These are phyloP conservation scores for Amphipoea lucens DNA, from an alignment of 2,888 invertebrate species.

Conservation along the genomic window DNA sequence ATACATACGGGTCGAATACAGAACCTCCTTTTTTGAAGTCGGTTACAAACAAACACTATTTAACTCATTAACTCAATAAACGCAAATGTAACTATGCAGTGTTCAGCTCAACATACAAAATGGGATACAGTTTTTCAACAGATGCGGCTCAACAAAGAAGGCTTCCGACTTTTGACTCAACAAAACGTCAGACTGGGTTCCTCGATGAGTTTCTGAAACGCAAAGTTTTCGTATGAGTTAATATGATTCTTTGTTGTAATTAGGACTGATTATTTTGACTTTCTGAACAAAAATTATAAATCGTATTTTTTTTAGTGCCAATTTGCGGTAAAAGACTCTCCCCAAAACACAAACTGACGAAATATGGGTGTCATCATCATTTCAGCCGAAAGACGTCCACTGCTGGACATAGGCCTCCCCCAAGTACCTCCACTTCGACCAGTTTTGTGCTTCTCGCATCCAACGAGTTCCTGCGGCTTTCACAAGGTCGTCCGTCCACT, in stretches of 20 bases:
- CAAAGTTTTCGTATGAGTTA: constrained; percentile 1
- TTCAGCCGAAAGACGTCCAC: no score
- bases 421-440: no score
- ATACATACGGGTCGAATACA: no score
- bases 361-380: no score
- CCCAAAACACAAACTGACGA: no score
- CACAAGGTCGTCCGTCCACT: no score
- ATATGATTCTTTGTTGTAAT: constrained; percentile 23
- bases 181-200: constrained; percentile 45
- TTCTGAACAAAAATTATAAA: background rate
- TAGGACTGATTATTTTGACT: background rate
- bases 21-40: no score
- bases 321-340: background rate
- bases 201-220: constrained; percentile 20
- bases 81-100: constrained; percentile 11
- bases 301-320: background rate
- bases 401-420: no score
- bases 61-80: constrained; percentile 41
- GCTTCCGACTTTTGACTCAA: constrained; percentile 62
- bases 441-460: no score
- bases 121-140: constrained; percentile 42
- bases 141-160: constrained; percentile 43
- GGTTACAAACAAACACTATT: background rate
- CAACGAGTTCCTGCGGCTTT: no score
- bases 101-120: constrained; percentile 20